These are phyloP conservation scores for Ophraella communa DNA, from an alignment of 2,888 invertebrate genomes.

Conservation along the genomic window DNA sequence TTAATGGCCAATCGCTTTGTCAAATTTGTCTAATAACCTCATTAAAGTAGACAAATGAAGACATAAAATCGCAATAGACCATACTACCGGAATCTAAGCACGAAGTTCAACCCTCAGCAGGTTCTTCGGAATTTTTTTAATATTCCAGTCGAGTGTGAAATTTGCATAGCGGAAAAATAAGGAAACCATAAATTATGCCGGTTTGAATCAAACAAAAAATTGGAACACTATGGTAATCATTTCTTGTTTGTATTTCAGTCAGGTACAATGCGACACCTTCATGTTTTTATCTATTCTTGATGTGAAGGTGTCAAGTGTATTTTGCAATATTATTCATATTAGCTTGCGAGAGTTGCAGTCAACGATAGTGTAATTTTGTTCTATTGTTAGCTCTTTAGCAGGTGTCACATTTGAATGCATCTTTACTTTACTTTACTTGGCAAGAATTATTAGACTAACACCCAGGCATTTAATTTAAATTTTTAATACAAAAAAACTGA, in stretches of 20 bases:
- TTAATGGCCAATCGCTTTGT: not conserved
- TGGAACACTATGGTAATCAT: constrained; percentile 4
- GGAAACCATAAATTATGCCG: constrained; percentile 15
- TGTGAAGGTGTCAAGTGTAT: constrained; percentile 2
- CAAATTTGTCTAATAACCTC: constrained; percentile 4
- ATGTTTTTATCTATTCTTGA: constrained; percentile 5
- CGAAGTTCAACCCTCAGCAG: not conserved
- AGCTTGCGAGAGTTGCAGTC: not conserved
- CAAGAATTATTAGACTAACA: too few relatives aligned
- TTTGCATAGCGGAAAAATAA: constrained; percentile 13
- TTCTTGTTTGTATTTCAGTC: constrained; percentile 1
- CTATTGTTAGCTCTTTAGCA: too few relatives aligned
- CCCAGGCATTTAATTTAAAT: too few relatives aligned
- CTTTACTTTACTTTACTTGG: too few relatives aligned
- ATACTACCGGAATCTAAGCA: constrained; percentile 7
- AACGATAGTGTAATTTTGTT: too few relatives aligned
- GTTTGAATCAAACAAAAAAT: constrained; percentile 14
- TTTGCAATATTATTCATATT: constrained; percentile 16
- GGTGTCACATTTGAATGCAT: too few relatives aligned
- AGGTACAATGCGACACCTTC: constrained; percentile 13
- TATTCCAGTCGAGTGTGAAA: constrained; percentile 13
- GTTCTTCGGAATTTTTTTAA: constrained; percentile 8
- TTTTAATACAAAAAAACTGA: too few relatives aligned
- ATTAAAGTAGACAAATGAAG: constrained; percentile 14
- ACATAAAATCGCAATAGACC: constrained; percentile 12